A percentile compares a stretch with the other conserved stretches of the same genome.
phyloP scores from a whole-genome alignment of 2,113 vertebrate genomes.

The Oryzias curvinotus region DNA sequence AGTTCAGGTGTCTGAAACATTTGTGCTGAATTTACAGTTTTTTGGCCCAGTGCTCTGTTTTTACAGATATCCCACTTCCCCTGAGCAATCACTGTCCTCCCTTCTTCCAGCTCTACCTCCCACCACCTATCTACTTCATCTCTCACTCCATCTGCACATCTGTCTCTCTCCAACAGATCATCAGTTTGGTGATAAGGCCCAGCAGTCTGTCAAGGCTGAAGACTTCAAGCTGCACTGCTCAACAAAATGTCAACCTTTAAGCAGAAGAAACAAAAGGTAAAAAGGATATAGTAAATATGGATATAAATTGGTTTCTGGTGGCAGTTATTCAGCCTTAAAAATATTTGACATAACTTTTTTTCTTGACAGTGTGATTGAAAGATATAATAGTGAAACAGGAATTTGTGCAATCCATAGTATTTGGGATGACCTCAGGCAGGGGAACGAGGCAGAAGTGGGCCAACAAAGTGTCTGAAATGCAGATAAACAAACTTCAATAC shows the following conservation, averaged over 20 bases:
- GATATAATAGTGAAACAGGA: too few relatives aligned
- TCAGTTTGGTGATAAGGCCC: conserved; percentile 28
- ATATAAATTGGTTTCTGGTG: not conserved
- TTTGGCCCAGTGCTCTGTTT: conserved; percentile 45
- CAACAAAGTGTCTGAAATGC: too few relatives aligned
- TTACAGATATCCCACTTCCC: conserved; percentile 44
- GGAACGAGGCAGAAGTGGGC: too few relatives aligned
- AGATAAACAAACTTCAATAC: too few relatives aligned
- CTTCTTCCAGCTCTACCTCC: conserved; percentile 12
- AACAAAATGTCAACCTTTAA: conserved; percentile 18
- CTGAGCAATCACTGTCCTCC: conserved; percentile 45
- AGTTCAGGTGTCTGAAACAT: conserved; percentile 41
- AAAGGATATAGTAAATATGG: conserved; percentile 14
- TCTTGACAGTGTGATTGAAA: too few relatives aligned
- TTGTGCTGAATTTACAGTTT: conserved; percentile 44
- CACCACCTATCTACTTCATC: conserved; percentile 18
- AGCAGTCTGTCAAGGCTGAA: conserved; percentile 34
- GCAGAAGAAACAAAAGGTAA: conserved; percentile 17
- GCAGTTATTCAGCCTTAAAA: too few relatives aligned
- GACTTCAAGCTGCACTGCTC: conserved; percentile 30
- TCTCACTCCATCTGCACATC: conserved; percentile 30
- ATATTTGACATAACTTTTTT: too few relatives aligned
- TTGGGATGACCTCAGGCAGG: too few relatives aligned
- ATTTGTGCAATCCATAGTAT: too few relatives aligned
- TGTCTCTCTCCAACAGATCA: conserved; percentile 49